Base-by-base conservation (phyloP, 2,888 invertebrate species). In the Melanostoma scalare region DNA sequence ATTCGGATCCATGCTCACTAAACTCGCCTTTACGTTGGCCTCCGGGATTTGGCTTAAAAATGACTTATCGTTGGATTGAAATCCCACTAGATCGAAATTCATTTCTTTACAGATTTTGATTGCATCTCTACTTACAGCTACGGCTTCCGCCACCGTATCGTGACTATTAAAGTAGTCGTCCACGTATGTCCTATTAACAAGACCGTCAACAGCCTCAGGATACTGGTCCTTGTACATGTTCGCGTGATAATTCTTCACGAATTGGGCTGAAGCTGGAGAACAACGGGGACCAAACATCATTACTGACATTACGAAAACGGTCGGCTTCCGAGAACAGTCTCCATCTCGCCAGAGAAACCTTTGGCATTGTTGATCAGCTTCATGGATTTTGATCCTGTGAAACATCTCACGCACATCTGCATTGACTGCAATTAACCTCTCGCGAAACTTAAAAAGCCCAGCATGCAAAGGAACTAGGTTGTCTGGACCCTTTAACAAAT, bases 101-200 rank as follows among this genome's bases (percentile, higher is more conserved):
- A 44, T 46, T 10, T 10, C 38, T 4, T 55, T 55, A 1, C 20
- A 55, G 20, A 55, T 55, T 20, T 4, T 20, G n/a, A 61, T 61
- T n/a, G 35, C 33, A 44, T 61, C 33, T 10, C 42, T 31, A 65
- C 40, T 50, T n/a, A 72, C 60, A 2, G 36, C 6, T 20, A 63
- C 46, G 10, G 38, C 53, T 8, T 55, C 38, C 33, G 53, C 63
- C 9, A 53, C 33, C 1, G 44, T 36, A n/a, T 46, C 61, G 35
- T 53, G 46, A 6, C 73, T 73, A n/a, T 53, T 63, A 36, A 61
- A 73, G 4, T 38, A 61, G 53, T 61, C 60, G 3, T 72, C 61
- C 4, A 72, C 60, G 42, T 69, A 69, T 1, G 69, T 69, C 0
- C 58, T 9, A n/a, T 46, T 58, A n/a, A 48, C 8, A 30, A 72